Base-by-base conservation (phyloP, 2,888 invertebrate species). In the Eumacrocentrus americanus region DNA sequence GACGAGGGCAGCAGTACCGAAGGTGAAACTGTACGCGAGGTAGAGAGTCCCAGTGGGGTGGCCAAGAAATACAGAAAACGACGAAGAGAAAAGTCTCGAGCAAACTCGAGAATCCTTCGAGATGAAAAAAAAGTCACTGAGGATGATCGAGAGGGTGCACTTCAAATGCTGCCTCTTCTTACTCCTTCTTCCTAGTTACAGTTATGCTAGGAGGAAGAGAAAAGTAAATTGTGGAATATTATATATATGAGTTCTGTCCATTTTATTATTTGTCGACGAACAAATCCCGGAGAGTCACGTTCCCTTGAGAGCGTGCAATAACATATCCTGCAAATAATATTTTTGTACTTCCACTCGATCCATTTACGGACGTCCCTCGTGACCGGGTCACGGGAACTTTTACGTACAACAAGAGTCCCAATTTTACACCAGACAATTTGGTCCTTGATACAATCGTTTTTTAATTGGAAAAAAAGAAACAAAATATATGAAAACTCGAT, bases 301-400 rank as follows among this genome's bases (percentile, higher is more conserved):
- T 29, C 9, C 29, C 9, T 9, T 29, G 29, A 29, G 5, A 29
- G 4, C 9, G 29, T 29, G 29, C 29, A 29, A 29, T 29, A 67
- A 76, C 76, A 76, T 77, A 77, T 77, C 77, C 69, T 67, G 63
- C 50, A 74, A 71, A 70, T 71, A 71, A 76, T 77, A 77, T 77
- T 77, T 76, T 77, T 76, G 65, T 76, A 77, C 74, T 72, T n/a
- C 20, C 5, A 38, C n/a, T n/a, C n/a, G n/a, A n/a, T n/a, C n/a
- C n/a, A n/a, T n/a, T n/a, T n/a, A n/a, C n/a, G n/a, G n/a, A n/a
- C n/a, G n/a, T n/a, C n/a, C n/a, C n/a, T n/a, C n/a, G n/a, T n/a
- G n/a, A n/a, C n/a, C n/a, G n/a, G n/a, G n/a, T n/a, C n/a, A n/a
- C n/a, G n/a, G n/a, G n/a, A n/a, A n/a, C n/a, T n/a, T n/a, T n/a